Base-by-base conservation (phyloP, 1,140 invertebrate species). In the Muscidifurax raptorellus region DNA sequence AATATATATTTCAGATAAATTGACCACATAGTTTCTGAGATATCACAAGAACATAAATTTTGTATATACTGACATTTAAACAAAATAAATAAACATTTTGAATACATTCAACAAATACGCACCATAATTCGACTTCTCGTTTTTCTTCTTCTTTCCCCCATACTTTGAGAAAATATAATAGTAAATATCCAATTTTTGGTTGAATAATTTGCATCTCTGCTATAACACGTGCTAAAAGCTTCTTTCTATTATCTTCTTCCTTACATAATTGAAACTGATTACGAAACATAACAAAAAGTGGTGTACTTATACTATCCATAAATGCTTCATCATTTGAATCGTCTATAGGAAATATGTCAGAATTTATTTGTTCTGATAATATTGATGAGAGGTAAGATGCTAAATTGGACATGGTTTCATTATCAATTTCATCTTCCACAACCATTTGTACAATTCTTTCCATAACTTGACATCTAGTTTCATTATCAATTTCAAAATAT, bases 91-190 rank as follows among this genome's bases (percentile, higher is more conserved):
- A 36, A 64, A 22, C 1, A 18, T 64, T n/a, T 64, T 22, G n/a
- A 64, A 77, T 77, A 32, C 27, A 13, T 74, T 74, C 6, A 25
- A 74, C 40, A 6, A 74, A 3, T 36, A 40, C 82, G 27, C 83
- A 92, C 91, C 91, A 90, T 80, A 88, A 92, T 94, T 95, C 93
- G 91, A 94, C 91, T 93, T 94, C 94, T 92, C 93, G 87, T 86
- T 94, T 94, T 86, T 94, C 93, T 86, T 94, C 94, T 87, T 94
- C 94, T 88, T 92, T 88, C n/a, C 93, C 93, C 92, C 96, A 95
- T 80, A 97, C 96, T 95, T 97, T 97, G 69, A 97, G 93, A 92
- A 97, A 98, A 91, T 97, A 99, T 28, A 99, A 92, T 71, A 99
- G 93, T 86, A 97, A 94, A 91, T 98, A 98, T 78, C 98, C 98